Conservation (phyloP, 2,113 vertebrate species). For the Pogona vitticeps region DNA sequence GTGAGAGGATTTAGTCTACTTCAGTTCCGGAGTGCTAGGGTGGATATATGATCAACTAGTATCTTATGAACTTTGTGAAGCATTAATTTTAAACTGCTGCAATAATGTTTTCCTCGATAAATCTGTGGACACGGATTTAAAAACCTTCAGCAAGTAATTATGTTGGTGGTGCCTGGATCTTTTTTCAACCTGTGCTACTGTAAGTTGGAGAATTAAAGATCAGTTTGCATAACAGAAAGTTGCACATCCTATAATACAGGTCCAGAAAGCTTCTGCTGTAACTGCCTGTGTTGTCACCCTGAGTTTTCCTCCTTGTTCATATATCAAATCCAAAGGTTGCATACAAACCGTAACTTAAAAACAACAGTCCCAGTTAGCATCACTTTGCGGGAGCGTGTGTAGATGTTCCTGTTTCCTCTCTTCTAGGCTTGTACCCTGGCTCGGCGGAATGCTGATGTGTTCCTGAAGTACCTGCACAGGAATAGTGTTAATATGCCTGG, state of each 20-base stretch:
- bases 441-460: constrained; percentile 95
- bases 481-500: constrained; percentile 99
- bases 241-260: too few relatives aligned
- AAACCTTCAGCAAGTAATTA: not conserved
- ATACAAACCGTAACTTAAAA: not conserved
- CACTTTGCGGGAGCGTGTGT: too few relatives aligned
- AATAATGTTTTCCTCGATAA: not conserved
- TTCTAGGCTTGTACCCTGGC: constrained; percentile 93
- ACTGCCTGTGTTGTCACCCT: too few relatives aligned
- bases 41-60: not conserved
- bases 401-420: not conserved
- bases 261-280: not conserved
- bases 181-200: not conserved
- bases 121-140: not conserved
- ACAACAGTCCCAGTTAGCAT: not conserved
- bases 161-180: not conserved
- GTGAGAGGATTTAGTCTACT: not conserved
- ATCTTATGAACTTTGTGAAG: not conserved
- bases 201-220: not conserved
- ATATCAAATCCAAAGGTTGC: not conserved
- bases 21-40: not conserved
- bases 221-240: not conserved
- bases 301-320: not conserved
- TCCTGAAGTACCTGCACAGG: constrained; percentile 97
- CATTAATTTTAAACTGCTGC: not conserved